Evolutionary conservation across 2,797 vertebrate species (phyloP).

Genomic region (Paedocypris micromegethes): DNA sequence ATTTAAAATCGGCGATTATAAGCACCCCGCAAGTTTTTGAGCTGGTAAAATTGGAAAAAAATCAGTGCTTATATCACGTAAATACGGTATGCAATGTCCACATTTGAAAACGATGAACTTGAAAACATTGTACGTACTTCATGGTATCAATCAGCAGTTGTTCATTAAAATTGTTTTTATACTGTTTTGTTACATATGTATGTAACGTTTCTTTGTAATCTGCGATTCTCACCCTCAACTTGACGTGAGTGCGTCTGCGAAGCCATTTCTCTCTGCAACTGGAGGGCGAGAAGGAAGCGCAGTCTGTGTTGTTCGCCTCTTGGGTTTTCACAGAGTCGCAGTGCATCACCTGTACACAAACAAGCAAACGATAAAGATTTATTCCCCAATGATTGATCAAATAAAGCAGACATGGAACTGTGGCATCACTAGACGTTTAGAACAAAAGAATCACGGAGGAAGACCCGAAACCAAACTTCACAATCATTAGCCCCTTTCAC

Average conservation of each 20-base stretch:
- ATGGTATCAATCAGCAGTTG: not conserved
- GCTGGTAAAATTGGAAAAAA: too few species aligned
- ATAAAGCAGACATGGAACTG: not conserved
- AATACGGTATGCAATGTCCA: too few species aligned
- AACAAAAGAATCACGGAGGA: too few species aligned
- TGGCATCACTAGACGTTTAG: too few species aligned
- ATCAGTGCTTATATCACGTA: too few species aligned
- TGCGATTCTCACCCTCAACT: constrained; percentile 77
- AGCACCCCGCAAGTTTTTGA: too few species aligned
- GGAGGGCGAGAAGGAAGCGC: constrained; percentile 74
- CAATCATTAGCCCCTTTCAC: too few species aligned
- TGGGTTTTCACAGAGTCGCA: constrained; percentile 80
- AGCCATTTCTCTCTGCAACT: constrained; percentile 95
- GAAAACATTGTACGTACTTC: too few species aligned
- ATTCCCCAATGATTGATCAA: constrained; percentile 3
- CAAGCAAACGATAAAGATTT: constrained; percentile 1
- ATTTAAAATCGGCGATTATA: too few species aligned
- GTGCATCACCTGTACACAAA: constrained; percentile 81
- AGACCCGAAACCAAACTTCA: too few species aligned
- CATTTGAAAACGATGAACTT: too few species aligned
- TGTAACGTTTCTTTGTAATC: not conserved
- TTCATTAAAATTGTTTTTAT: not conserved
- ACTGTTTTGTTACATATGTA: not conserved
- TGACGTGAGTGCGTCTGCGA: constrained; percentile 91
- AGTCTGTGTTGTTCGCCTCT: constrained; percentile 75